Percentiles rank a stretch among this genome's conserved stretches.
phyloP scores from a whole-genome alignment of 2,113 vertebrate genomes.

The Bucco capensis region DNA sequence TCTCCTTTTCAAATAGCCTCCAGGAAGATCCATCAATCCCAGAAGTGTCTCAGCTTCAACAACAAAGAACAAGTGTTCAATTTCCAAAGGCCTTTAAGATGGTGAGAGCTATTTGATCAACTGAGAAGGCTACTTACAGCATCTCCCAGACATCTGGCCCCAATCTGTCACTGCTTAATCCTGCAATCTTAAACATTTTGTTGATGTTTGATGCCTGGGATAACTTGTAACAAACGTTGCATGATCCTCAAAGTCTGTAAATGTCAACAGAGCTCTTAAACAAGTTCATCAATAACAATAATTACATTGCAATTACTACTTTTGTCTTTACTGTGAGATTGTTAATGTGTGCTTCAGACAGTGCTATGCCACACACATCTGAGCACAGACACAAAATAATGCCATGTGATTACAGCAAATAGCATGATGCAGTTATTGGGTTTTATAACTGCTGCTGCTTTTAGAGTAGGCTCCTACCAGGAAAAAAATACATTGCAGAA shows the following conservation, averaged over 20 bases:
- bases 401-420: neutral
- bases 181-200: slow-evolving; percentile 26
- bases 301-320: slow-evolving; percentile 14
- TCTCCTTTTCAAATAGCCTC: neutral
- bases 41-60: neutral
- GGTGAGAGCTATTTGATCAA: neutral
- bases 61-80: slow-evolving; percentile 1
- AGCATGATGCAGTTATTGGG: neutral
- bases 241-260: slow-evolving; percentile 40
- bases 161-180: slow-evolving; percentile 57
- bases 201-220: slow-evolving; percentile 35
- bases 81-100: slow-evolving; percentile 22
- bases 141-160: slow-evolving; percentile 56
- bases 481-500: neutral
- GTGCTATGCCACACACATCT: neutral
- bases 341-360: neutral
- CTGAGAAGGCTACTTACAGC: neutral
- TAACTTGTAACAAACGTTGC: slow-evolving; percentile 23
- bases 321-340: neutral
- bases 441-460: neutral
- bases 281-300: slow-evolving; percentile 37
- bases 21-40: neutral
- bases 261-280: slow-evolving; percentile 45
- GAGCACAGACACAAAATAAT: neutral
- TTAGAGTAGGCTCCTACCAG: neutral